phyloP scores from a whole-genome alignment of 2,888 invertebrate genomes.

The Meliscaeva auricollis region DNA sequence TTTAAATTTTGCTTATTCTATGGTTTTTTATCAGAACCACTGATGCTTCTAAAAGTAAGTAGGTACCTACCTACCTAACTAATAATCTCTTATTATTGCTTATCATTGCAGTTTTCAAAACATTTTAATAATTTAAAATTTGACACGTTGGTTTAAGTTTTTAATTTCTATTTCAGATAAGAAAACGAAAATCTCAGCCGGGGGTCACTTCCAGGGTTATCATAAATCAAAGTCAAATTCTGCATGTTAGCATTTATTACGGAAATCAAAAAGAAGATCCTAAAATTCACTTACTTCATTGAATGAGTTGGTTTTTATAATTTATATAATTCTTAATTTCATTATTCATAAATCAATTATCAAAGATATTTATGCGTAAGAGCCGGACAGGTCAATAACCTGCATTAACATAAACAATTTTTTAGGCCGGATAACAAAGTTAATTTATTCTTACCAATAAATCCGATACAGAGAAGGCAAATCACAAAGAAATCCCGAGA shows the following conservation, averaged over 20 bases:
- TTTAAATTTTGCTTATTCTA: too few relatives aligned
- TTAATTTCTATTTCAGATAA: slow-evolving; percentile 4
- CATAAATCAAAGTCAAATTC: slow-evolving; percentile 1
- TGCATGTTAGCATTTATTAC: slow-evolving; percentile 7
- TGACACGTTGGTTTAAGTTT: slow-evolving; percentile 25
- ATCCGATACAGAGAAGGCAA: slow-evolving; percentile 4
- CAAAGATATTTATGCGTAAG: not conserved
- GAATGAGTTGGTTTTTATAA: not conserved
- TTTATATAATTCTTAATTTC: not conserved
- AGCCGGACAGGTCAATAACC: slow-evolving; percentile 25
- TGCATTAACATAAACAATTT: slow-evolving; percentile 31
- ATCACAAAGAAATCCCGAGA: slow-evolving; percentile 1
- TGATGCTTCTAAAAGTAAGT: too few relatives aligned
- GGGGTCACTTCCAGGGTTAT: slow-evolving; percentile 21
- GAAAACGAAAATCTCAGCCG: slow-evolving; percentile 17
- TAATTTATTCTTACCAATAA: slow-evolving; percentile 29
- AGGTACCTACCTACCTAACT: too few relatives aligned
- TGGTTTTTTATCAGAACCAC: too few relatives aligned
- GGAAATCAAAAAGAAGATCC: not conserved
- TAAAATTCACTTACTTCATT: not conserved
- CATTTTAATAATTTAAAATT: not conserved
- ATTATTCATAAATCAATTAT: not conserved
- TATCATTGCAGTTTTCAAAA: not conserved
- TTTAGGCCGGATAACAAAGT: slow-evolving; percentile 7
- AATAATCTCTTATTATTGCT: not conserved